Evolutionary conservation across 2,888 invertebrate species (phyloP).

Genomic region (Graphium colonna): DNA sequence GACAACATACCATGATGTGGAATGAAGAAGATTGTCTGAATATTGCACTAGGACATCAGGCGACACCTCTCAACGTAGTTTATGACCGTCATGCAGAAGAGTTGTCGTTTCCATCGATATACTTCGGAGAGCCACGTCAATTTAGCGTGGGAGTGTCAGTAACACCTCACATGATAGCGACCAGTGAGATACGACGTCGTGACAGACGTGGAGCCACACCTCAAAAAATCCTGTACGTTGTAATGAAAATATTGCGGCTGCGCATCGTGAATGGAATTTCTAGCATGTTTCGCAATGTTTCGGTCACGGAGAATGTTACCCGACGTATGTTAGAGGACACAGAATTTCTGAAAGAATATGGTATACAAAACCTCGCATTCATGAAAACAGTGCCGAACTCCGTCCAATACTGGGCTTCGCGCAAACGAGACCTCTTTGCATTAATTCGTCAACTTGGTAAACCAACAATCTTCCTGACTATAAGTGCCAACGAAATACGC

Average conservation of each 20-base stretch:
- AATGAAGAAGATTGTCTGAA: neutral
- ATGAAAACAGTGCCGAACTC: constrained; percentile 48
- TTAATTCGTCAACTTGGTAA: constrained; percentile 43
- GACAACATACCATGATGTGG: neutral
- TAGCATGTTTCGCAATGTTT: constrained; percentile 36
- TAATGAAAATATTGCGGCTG: constrained; percentile 37
- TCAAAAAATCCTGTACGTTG: constrained; percentile 38
- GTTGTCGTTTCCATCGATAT: constrained; percentile 34
- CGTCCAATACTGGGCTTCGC: constrained; percentile 45
- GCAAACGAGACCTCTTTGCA: constrained; percentile 44
- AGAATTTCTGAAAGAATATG: constrained; percentile 39
- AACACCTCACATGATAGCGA: constrained; percentile 38
- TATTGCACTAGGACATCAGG: neutral
- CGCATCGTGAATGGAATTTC: constrained; percentile 34
- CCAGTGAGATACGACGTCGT: constrained; percentile 39
- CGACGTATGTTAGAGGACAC: constrained; percentile 48
- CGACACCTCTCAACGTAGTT: constrained; percentile 10
- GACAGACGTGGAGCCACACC: constrained; percentile 42
- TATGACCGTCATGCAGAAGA: constrained; percentile 28
- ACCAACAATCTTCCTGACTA: constrained; percentile 40
- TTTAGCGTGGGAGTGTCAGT: constrained; percentile 32
- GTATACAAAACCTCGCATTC: constrained; percentile 42
- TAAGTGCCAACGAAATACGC: constrained; percentile 52
- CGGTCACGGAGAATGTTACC: constrained; percentile 32
- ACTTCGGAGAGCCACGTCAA: constrained; percentile 37